Base-by-base conservation (phyloP, 2,888 invertebrate genomes). In the Drosophila eohydei region DNA sequence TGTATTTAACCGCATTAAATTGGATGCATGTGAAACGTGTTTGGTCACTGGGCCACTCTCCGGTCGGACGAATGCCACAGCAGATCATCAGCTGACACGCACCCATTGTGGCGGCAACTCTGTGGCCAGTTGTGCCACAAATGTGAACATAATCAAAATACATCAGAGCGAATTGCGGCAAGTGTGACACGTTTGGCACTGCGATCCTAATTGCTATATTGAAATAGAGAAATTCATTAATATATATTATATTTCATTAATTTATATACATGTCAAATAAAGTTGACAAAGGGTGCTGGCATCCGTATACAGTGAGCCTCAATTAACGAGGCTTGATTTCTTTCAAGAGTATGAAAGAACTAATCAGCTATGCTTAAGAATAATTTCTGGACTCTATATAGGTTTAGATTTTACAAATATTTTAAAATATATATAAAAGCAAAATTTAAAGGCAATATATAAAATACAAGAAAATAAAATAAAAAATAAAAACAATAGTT, bases 1-100 rank as follows among this genome's bases (percentile, higher is more conserved):
- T 40, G 44, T 41, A 62, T 28, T 66, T 54, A 54, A 51, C 64
- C 64, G 70, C 62, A 75, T 82, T 68, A 55, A 61, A 75, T 66
- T 65, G 75, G 57, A 46, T 46, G 54, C 57, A 62, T 56, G 48
- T 30, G 43, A 38, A 48, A 58, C 46, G 38, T 58, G 58, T 40
- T 40, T 28, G 38, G 54, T 54, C 40, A 54, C 28, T 36, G 36
- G 52, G 52, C 52, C 52, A 38, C 48, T 26, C 51, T 38, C 30
- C 30, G 9, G 14, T 28, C 28, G 4, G 36, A 3, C 21, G 8
- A 12, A 11, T 36, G 52, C 36, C 52, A 1, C 30, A 40, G 21
- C 14, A 30, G 21, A 38, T 54, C 54, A 40, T 54, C 54, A 40
- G 54, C 16, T 28, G 54, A 54, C 54, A 54, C 54, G 54, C 54